Evolutionary conservation across 2,888 invertebrate species (phyloP), one percentile per base, ranked within the genome.

Genomic region (Trisateles emortualis): DNA sequence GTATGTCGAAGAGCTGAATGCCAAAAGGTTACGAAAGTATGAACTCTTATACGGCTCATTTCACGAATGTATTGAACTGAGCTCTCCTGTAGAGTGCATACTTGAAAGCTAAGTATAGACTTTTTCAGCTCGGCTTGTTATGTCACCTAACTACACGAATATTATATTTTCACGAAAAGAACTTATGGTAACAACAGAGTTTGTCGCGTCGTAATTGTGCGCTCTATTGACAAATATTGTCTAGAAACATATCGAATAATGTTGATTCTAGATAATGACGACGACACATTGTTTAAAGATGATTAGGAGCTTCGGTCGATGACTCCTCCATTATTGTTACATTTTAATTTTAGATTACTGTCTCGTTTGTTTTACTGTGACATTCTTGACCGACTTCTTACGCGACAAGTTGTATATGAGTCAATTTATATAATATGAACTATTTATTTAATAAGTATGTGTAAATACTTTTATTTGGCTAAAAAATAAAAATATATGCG

Each of bases 211-310:
- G 22, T 36, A 36, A 29, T 62, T 57, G 22, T 52, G 61, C 40
- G 39, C 35, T 24, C 58, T 46, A 44, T 64, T 35, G 19, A 13
- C 24, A 54, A 54, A 47, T 63, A 47, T 64, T 64, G 39, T 44
- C 40, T 3, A 19, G 35, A 51, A 65, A 57, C 40, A 61, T 69
- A 65, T 54, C 59, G 51, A 59, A 59, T 54, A 36, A 40, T 64
- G 68, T 68, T 64, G 57, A 67, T 67, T 54, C 36, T 52, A 64
- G 68, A 68, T 70, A 70, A 59, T 49, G 45, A 13, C 42, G 33
- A 40, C 41, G 39, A 14, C n/a, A 14, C 14, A 59, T 13, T 62
- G 49, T 66, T 62, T 48, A 52, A 46, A 63, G 42, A 53, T 52
- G 47, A 54, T 62, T 63, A 46, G 54, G 56, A 52, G 63, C 50